Conservation (phyloP, 2,113 vertebrate species). For the Etia nguti region DNA sequence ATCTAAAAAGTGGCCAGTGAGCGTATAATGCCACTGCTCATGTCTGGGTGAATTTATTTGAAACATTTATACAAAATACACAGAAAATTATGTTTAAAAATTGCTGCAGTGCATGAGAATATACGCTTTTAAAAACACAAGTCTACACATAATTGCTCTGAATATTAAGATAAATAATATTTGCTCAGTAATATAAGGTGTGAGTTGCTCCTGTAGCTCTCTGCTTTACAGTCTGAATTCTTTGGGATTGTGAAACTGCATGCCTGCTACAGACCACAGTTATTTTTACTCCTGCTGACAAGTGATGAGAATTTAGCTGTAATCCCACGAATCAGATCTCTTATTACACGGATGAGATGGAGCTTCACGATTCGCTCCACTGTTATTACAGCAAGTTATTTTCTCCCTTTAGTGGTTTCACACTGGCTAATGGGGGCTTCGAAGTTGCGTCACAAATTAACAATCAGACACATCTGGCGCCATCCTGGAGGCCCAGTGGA, state of each 20-base stretch:
- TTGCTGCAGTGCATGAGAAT: not conserved
- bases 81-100: not conserved
- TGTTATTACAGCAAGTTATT: slow-evolving; percentile 47
- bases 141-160: not conserved
- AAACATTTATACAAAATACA: not conserved
- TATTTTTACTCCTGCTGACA: slow-evolving; percentile 62
- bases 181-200: not conserved
- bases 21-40: not conserved
- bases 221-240: slow-evolving; percentile 1
- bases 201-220: not conserved
- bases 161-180: not conserved
- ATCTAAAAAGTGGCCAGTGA: not conserved
- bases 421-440: slow-evolving; percentile 45
- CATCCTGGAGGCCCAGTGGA: slow-evolving; percentile 23
- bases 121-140: not conserved
- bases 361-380: not conserved
- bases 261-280: slow-evolving; percentile 35
- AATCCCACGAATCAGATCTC: slow-evolving; percentile 54
- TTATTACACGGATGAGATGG: slow-evolving; percentile 55
- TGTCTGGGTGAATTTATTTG: not conserved
- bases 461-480: slow-evolving; percentile 51
- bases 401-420: slow-evolving; percentile 57
- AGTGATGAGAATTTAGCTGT: slow-evolving; percentile 35
- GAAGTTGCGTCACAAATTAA: slow-evolving; percentile 55
- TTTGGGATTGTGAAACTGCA: slow-evolving; percentile 21